phyloP scores from a whole-genome alignment of 2,113 vertebrate species.

The Bufo bufo region DNA sequence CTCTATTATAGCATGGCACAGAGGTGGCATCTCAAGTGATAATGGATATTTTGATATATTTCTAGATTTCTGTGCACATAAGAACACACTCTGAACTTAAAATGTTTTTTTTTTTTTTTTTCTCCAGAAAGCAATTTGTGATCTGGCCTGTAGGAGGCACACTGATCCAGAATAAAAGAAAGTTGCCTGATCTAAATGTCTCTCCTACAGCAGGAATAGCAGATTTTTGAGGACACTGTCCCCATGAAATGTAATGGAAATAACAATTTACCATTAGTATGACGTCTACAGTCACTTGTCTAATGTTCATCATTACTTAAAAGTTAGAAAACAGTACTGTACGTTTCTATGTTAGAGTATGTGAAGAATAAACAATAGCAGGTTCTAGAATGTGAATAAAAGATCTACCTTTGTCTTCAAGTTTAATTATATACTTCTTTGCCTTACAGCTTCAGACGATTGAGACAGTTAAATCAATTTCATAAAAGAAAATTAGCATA shows the following conservation, averaged over 20 bases:
- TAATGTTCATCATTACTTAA: constrained; percentile 63
- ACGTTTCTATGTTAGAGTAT: constrained; percentile 65
- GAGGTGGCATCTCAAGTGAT: constrained; percentile 40
- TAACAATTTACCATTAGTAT: constrained; percentile 54
- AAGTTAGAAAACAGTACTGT: constrained; percentile 55
- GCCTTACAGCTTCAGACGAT: constrained; percentile 60
- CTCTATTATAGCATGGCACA: background rate
- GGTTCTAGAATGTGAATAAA: constrained; percentile 61
- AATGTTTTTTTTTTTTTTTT: background rate
- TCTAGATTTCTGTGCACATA: background rate
- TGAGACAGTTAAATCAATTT: constrained; percentile 63
- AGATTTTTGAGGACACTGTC: background rate
- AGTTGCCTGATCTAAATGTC: background rate
- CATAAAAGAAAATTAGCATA: constrained; percentile 62
- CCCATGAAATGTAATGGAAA: constrained; percentile 58
- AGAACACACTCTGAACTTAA: background rate
- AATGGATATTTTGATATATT: background rate
- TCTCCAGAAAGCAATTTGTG: constrained; percentile 42
- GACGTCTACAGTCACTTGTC: constrained; percentile 56
- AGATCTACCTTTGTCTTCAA: constrained; percentile 59
- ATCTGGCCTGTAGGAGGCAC: constrained; percentile 51
- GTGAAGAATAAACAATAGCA: constrained; percentile 65
- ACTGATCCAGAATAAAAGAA: constrained; percentile 52
- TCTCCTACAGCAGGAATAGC: background rate
- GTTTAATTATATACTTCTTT: constrained; percentile 59